Base-by-base conservation (phyloP, 2,113 vertebrate species). In the Amphilophus citrinellus region DNA sequence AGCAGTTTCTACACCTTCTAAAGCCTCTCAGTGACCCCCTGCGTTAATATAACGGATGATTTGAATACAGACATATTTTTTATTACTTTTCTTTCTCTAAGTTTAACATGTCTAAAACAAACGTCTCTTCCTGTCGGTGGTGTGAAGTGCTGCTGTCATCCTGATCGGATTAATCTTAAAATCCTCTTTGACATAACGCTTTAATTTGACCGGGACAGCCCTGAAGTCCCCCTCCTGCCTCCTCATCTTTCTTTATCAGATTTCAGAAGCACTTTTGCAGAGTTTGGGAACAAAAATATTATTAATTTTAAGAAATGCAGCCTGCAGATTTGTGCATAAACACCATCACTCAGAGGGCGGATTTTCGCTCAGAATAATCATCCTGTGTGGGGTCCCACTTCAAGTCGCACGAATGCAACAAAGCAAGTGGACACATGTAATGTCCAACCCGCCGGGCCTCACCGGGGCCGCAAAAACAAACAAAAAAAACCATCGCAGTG, bases 341-440 rank as follows among this genome's bases (percentile, higher is more conserved):
- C 39, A 1, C 10, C 7, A 11, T 9, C 58, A 2, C 20, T 3
- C 11, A n/a, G 27, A 5, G 22, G 17, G 50, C 3, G 44, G 11
- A 32, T 58, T 18, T 56, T 2, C 27, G 6, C 37, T 30, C 53
- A 11, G 22, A 79, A 35, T 56, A 13, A 2, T 3, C 47, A 62
- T 50, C n/a, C 24, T 10, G 2, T 10, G n/a, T 57, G 61, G 18
- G 24, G 32, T 75, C 5, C 6, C 6, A 7, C 24, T 65, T 27
- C 42, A 37, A 15, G 30, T 60, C 37, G 27, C 6, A 60, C 17
- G 13, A 79, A 18, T 53, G n/a, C 80, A 89, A 91, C 90, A 92
- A 94, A 91, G 91, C 90, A 30, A 80, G 85, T 56, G 85, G 83
- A 91, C 87, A 82, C 84, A 10, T 44, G 80, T 6, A 20, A 71